phyloP scores from a whole-genome alignment of 2,888 invertebrate species.

The Drosophila suboccidentalis region DNA sequence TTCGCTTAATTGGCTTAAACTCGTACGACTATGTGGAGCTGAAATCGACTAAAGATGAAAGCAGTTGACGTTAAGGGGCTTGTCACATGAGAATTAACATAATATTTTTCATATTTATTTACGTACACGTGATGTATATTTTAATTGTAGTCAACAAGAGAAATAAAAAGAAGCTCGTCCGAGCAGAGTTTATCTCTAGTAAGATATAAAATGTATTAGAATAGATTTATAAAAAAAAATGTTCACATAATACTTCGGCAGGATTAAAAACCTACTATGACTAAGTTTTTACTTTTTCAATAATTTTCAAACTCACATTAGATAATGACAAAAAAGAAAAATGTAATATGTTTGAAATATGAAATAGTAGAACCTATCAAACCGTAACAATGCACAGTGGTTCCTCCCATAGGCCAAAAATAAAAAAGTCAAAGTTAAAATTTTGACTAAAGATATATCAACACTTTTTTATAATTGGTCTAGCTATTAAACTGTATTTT shows the following conservation, averaged over 20 bases:
- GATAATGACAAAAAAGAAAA: not conserved
- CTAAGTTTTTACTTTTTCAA: not conserved
- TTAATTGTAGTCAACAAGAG: not conserved
- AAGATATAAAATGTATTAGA: not conserved
- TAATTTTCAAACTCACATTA: not conserved
- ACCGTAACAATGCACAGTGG: too few relatives aligned
- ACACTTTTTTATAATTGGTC: too few relatives aligned
- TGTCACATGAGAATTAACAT: slow-evolving; percentile 10
- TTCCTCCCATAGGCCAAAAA: too few relatives aligned
- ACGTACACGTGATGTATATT: not conserved
- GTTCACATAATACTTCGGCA: not conserved
- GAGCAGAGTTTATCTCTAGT: not conserved
- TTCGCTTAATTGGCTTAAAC: slow-evolving; percentile 17
- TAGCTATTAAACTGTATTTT: too few relatives aligned
- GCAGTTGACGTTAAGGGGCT: slow-evolving; percentile 12
- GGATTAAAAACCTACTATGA: not conserved
- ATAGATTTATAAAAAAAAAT: not conserved
- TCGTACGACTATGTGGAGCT: not conserved
- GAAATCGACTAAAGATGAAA: slow-evolving; percentile 3
- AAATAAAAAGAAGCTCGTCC: not conserved
- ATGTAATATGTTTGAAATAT: not conserved
- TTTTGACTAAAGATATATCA: too few relatives aligned
- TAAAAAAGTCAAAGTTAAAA: too few relatives aligned
- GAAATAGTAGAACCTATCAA: too few relatives aligned
- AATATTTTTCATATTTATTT: not conserved